These are phyloP conservation scores for Pipistrellus nathusii DNA, from an alignment of 2,797 vertebrate species.

Conservation along the genomic window DNA sequence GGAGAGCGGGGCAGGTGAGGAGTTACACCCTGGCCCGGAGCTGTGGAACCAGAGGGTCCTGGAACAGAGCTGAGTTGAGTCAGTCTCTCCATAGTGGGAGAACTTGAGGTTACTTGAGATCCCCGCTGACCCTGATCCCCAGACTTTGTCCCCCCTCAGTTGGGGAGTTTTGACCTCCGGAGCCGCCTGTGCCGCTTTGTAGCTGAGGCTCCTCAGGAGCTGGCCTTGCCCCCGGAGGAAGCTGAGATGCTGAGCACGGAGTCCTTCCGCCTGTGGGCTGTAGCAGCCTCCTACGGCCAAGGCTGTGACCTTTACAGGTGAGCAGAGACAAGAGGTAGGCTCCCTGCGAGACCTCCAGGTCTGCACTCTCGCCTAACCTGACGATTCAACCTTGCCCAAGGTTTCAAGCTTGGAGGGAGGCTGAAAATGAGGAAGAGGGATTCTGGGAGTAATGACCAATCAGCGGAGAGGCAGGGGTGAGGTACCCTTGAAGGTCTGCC, in stretches of 20 bases:
- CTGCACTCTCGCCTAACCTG: background rate
- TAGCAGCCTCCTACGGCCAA: constrained; percentile 94
- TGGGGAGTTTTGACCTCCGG: constrained; percentile 91
- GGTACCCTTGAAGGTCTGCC: background rate
- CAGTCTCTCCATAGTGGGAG: background rate
- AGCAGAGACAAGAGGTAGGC: background rate
- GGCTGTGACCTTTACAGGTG: constrained; percentile 94
- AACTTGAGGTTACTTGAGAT: background rate
- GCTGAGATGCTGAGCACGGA: constrained; percentile 91
- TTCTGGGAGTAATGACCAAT: background rate
- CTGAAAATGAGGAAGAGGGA: background rate
- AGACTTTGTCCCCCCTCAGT: constrained; percentile 83
- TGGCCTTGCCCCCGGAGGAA: constrained; percentile 91
- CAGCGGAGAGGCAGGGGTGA: background rate
- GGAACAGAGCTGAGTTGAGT: background rate
- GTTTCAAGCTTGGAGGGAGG: background rate
- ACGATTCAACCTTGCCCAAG: background rate
- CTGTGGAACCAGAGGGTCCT: background rate
- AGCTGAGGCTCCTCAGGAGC: constrained; percentile 91
- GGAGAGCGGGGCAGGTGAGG: background rate
- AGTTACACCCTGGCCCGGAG: background rate
- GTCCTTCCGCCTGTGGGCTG: constrained; percentile 94
- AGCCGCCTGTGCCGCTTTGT: constrained; percentile 92
- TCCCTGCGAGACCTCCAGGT: background rate
- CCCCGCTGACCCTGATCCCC: background rate